Base-by-base conservation (phyloP, 2,888 invertebrate genomes). In the Eledona agricola region DNA sequence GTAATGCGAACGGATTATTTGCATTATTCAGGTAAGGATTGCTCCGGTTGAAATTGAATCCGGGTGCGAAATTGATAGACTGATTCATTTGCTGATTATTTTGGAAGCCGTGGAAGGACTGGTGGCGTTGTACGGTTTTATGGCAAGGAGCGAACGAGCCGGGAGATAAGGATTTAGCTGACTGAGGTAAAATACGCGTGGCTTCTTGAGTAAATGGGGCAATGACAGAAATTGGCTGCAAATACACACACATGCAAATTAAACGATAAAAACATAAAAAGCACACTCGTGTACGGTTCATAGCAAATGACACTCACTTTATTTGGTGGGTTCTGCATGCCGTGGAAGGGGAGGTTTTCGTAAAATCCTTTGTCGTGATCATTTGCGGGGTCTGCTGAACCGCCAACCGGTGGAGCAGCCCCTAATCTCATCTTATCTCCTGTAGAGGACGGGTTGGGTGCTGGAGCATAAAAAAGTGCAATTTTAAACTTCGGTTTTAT, bases 331-430 rank as follows among this genome's bases (percentile, higher is more conserved):
- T 91, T 90, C 80, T 93, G 93, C 73, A 94, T 86, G 69, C 93
- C 93, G 78, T 94, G 94, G 85, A 94, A 95, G 73, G 94, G 94
- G 72, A 94, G 85, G 80, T 95, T 95, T 81, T 95, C 94, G 83
- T 94, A 95, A 75, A 90, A 88, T 76, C 90, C 91, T 66, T 90
- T 89, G 69, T 85, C 84, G 77, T 88, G 87, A 77, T 91, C 91
- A 79, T 86, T 85, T 76, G 86, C 83, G 80, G 82, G 88, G 84
- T 84, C 76, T 70, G 77, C 76, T 70, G 71, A 70, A 71, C 72
- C 73, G 65, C 77, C 77, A 71, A 73, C 71, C 69, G 72, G 75
- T 71, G 71, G 74, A 66, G 73, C 75, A 69, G 71, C 71, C 72
- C 78, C 78, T 65, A 72, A 71, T 66, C 72, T 72, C 64, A 73